Evolutionary conservation across 2,888 invertebrate species (phyloP).

Genomic region (Alloplasta piceator): DNA sequence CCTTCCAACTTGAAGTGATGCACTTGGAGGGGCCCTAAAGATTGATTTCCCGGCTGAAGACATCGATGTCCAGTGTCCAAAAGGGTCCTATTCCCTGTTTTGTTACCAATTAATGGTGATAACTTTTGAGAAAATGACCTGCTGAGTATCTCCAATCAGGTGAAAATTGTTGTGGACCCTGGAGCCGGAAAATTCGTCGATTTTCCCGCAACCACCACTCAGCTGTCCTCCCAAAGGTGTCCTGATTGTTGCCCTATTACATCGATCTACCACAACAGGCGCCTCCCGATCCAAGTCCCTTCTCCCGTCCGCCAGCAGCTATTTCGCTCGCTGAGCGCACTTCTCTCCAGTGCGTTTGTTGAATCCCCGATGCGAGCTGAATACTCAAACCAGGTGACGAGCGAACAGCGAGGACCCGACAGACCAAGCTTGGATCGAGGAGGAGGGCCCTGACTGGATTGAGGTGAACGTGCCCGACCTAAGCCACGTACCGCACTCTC

Average conservation of each 20-base stretch:
- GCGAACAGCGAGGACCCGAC: conserved; percentile 28
- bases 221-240: conserved; percentile 9
- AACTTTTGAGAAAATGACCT: too few relatives aligned
- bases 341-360: conserved; percentile 15
- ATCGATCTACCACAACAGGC: too few relatives aligned
- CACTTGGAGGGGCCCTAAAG: too few relatives aligned
- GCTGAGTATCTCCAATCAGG: too few relatives aligned
- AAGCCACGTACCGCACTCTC: conserved; percentile 6
- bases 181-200: too few relatives aligned
- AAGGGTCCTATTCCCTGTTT: too few relatives aligned
- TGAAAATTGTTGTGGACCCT: too few relatives aligned
- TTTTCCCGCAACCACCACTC: too few relatives aligned
- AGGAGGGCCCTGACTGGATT: conserved; percentile 3
- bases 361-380: conserved; percentile 40
- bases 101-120: too few relatives aligned
- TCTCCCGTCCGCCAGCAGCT: conserved; percentile 1
- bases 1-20: too few relatives aligned
- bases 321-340: conserved; percentile 20
- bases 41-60: too few relatives aligned
- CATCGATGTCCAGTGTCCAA: too few relatives aligned
- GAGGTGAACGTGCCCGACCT: conserved; percentile 16
- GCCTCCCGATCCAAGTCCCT: not conserved
- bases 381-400: conserved; percentile 33
- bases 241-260: conserved; percentile 21
- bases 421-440: conserved; percentile 36